phyloP scores from a whole-genome alignment of 92 coral and sea anemone species.

The Siderastrea siderea region DNA sequence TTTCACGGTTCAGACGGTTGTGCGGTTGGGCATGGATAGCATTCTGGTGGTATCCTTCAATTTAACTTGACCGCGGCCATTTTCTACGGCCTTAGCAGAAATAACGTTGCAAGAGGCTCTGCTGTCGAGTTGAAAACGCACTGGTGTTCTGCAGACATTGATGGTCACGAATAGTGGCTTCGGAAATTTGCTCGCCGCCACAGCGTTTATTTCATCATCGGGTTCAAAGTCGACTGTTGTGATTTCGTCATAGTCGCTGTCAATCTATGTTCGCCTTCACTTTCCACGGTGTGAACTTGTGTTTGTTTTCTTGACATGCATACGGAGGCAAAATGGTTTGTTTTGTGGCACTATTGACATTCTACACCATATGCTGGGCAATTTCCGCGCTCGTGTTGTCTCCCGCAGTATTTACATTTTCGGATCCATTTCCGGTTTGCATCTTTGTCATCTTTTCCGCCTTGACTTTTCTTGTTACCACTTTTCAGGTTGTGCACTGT shows the following conservation, averaged over 20 bases:
- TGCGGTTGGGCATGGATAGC: slow-evolving; percentile 30
- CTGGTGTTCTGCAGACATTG: slow-evolving; percentile 55
- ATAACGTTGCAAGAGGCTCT: slow-evolving; percentile 62
- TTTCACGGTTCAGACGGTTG: slow-evolving; percentile 17
- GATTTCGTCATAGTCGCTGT: slow-evolving; percentile 19
- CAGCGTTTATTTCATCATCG: background rate
- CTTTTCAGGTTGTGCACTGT: too few relatives aligned
- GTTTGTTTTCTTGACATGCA: background rate
- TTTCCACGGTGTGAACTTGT: background rate
- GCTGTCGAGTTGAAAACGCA: slow-evolving; percentile 62
- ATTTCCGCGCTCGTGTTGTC: slow-evolving; percentile 17
- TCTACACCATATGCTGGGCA: slow-evolving; percentile 15
- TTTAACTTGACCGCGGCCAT: slow-evolving; percentile 48
- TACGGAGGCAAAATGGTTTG: background rate
- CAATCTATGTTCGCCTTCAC: background rate
- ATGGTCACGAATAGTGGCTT: slow-evolving; percentile 46
- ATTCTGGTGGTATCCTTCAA: background rate
- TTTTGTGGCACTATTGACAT: slow-evolving; percentile 1
- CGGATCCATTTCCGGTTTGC: background rate
- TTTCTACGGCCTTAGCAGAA: slow-evolving; percentile 34
- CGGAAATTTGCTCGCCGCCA: slow-evolving; percentile 32
- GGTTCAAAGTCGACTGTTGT: slow-evolving; percentile 20
- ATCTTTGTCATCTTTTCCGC: background rate
- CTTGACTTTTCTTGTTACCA: too few relatives aligned
- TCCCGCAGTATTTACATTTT: slow-evolving; percentile 31